Base-by-base conservation (phyloP, 2,888 invertebrate species). In the Boloria euphrosyne region DNA sequence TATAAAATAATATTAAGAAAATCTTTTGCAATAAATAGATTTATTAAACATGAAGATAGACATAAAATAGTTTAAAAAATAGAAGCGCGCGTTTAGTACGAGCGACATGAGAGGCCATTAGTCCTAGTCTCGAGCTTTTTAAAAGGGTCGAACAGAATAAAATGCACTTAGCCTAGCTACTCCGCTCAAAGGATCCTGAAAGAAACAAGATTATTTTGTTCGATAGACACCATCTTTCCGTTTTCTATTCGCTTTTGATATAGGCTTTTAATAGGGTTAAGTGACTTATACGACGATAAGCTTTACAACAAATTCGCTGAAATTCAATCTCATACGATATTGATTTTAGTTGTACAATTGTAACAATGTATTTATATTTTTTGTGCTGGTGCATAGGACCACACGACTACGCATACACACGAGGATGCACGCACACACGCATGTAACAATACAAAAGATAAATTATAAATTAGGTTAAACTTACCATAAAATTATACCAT, bases 131-230 rank as follows among this genome's bases (percentile, higher is more conserved):
- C 74, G 77, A 75, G 74, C 78, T 75, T 77, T 74, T 76, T 79
- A 78, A 79, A 85, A 86, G 82, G 86, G 83, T 78, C 83, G 79
- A 77, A 77, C 72, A 75, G 79, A 81, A 84, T 86, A 87, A 87
- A 87, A 87, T 85, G 86, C 85, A 85, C 82, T 86, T 86, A 86
- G 78, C 75, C 78, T 80, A 78, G 82, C 59, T 78, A 80, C 82
- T 81, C 80, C 79, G 79, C 81, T 82, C 82, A 82, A 81, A 84
- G 78, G 78, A 75, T 55, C 16, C 49, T 52, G 57, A 72, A 76
- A 76, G 78, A 80, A 84, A 84, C 76, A 76, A 82, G 82, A 80
- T 85, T 86, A 86, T 83, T 80, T 80, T 75, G 74, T 75, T 70
- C 75, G 75, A 80, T 81, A 79, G 77, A 81, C 76, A 79, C 75